Conservation (phyloP, 1,140 invertebrate species). For the Homalodisca vitripennis region DNA sequence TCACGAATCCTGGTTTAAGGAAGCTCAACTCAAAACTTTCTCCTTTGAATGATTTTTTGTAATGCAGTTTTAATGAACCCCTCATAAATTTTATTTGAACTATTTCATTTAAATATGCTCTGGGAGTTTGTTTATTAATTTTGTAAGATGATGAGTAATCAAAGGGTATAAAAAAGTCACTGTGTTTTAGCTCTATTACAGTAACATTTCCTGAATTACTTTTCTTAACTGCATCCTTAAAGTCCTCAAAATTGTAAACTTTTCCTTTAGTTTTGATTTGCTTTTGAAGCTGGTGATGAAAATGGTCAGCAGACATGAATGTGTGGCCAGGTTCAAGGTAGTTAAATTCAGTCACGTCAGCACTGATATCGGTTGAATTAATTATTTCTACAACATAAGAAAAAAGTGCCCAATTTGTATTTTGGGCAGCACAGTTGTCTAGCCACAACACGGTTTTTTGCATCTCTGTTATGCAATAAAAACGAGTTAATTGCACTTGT, state of each 20-base stretch:
- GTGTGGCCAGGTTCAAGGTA: conserved; percentile 44
- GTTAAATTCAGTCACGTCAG: conserved; percentile 31
- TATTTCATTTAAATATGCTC: background rate
- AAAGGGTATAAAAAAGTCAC: conserved; percentile 9
- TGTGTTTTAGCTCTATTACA: background rate
- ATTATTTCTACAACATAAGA: no score
- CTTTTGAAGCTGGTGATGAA: conserved; percentile 43
- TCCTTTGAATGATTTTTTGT: background rate
- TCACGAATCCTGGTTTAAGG: no score
- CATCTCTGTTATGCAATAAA: conserved; percentile 19
- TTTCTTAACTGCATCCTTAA: conserved; percentile 9
- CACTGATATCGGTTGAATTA: conserved; percentile 39
- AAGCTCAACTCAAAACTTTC: no score
- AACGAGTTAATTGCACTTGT: conserved; percentile 34
- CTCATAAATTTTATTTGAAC: conserved; percentile 12
- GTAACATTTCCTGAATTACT: conserved; percentile 13
- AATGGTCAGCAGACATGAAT: no score
- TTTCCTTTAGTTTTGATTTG: background rate
- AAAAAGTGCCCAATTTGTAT: conserved; percentile 37
- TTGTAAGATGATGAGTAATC: no score
- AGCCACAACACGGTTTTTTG: conserved; percentile 38
- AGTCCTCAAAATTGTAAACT: background rate
- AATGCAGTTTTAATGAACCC: conserved; percentile 1
- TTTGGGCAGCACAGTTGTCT: conserved; percentile 40
- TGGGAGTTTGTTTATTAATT: no score